Evolutionary conservation across 2,888 invertebrate genomes (phyloP).

Genomic region (Acheta domesticus): DNA sequence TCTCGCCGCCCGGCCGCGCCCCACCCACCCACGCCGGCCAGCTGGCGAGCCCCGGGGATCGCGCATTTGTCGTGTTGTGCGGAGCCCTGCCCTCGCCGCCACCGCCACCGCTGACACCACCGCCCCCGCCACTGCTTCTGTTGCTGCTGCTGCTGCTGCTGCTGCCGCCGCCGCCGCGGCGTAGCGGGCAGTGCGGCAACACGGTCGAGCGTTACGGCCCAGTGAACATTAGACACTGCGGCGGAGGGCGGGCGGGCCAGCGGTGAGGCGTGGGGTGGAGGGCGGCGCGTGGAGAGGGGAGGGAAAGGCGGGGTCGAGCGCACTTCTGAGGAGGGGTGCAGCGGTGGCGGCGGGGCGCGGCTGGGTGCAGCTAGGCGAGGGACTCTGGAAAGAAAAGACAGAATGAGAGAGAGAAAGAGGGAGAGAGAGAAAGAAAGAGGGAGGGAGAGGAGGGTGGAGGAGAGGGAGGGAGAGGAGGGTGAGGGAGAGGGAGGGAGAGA

Average conservation of each 20-base stretch:
- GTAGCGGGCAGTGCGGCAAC: neutral
- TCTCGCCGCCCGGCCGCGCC: neutral
- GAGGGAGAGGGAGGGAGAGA: too few relatives aligned
- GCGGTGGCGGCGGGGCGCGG: neutral
- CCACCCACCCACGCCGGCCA: neutral
- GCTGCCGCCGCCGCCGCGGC: neutral
- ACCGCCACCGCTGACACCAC: neutral
- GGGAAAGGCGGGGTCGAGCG: neutral
- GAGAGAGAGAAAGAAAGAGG: too few relatives aligned
- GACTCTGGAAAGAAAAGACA: too few relatives aligned
- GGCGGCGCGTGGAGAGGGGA: neutral
- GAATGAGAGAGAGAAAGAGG: too few relatives aligned
- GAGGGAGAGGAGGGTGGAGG: too few relatives aligned
- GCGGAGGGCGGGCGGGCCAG: neutral
- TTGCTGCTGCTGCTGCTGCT: neutral
- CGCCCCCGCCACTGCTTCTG: neutral
- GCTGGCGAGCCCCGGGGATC: neutral
- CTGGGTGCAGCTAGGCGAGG: too few relatives aligned
- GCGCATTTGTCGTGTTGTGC: neutral
- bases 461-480: too few relatives aligned
- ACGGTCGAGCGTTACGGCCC: slow-evolving; percentile 5
- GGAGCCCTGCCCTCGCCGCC: neutral
- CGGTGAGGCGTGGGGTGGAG: neutral
- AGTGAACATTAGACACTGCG: slow-evolving; percentile 10
- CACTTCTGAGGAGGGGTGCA: neutral